Evolutionary conservation across 2,797 vertebrate genomes (phyloP), one percentile per base, ranked within the genome.

Genomic region (Macrochelys suwanniensis): DNA sequence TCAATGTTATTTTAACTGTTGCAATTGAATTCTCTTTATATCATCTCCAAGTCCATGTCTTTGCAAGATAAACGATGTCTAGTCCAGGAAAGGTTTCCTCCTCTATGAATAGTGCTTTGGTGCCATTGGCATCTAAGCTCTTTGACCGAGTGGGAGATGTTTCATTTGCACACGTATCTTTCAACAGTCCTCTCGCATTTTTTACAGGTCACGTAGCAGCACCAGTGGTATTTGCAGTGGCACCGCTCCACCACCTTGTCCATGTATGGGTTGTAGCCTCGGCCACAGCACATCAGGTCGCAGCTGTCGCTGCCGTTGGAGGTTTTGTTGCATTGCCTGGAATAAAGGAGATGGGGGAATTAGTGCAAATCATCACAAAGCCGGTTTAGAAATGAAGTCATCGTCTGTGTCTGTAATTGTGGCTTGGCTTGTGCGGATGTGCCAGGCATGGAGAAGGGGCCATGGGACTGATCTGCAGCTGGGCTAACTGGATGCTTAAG

Each of bases 171-270:
- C 91, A 99, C 99, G 0, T 99, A 99, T 98, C 98, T 98, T 98
- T 99, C 99, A 71, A 99, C 99, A 3, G 98, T 99, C 97, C 99
- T 98, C 98, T 99, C 99, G 0, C 99, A 99, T 97, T 99, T 99
- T 97, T 99, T 99, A 96, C 99, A 99, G 96, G 99, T 99, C n/a
- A 99, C 99, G 1, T 99, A 99, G 98, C 99, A 99, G 98, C 99
- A 99, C 99, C 99, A 99, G 98, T 99, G 99, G 97, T 99, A 99
- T 97, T 99, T 99, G 99, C 99, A 99, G 97, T 99, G 99, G 97
- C 99, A 99, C 28, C 99, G 97, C 96, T 99, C 99, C 90, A 99
- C 99, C 97, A 99, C 98, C 53, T 98, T 99, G 99, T 99, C 99
- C 2, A 98, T 99, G 98, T 99, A 99, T 2, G 99, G 99, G 97